Conservation (phyloP, 2,888 invertebrate species). For the Perizoma flavofasciatum region DNA sequence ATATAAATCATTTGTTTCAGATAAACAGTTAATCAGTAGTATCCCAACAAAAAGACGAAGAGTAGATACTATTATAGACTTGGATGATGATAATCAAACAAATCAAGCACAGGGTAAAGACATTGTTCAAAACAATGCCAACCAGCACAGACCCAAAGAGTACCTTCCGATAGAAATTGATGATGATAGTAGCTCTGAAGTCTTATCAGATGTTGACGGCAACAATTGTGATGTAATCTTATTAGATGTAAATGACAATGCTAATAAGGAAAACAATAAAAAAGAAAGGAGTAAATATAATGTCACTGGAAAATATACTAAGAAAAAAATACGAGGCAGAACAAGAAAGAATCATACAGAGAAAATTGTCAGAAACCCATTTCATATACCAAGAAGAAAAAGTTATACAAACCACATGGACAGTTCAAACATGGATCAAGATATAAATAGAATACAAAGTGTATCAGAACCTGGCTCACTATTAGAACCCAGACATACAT, state of each 20-base stretch:
- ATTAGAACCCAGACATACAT: not conserved
- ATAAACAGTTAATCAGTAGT: conserved; percentile 20
- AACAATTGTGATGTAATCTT: conserved; percentile 20
- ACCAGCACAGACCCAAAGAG: not conserved
- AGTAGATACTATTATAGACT: conserved; percentile 38
- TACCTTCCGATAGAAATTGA: conserved; percentile 32
- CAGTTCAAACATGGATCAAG: not conserved
- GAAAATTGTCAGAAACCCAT: not conserved
- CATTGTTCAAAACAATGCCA: no score
- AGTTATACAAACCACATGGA: not conserved
- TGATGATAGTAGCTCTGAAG: conserved; percentile 32
- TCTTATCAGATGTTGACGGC: conserved; percentile 1
- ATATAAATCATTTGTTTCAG: conserved; percentile 15
- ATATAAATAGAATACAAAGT: not conserved
- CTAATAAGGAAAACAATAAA: conserved; percentile 21
- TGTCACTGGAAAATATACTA: not conserved
- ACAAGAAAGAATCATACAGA: not conserved
- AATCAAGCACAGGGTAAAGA: not conserved
- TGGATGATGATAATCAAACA: conserved; percentile 34
- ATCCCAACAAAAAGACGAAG: conserved; percentile 35
- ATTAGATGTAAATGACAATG: conserved; percentile 15
- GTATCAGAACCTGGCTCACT: not conserved
- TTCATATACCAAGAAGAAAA: not conserved
- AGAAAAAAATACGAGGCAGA: not conserved
- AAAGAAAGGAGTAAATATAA: not conserved